These are phyloP conservation scores for Pemphredon lugubris DNA, from an alignment of 2,888 invertebrate genomes.

Conservation along the genomic window DNA sequence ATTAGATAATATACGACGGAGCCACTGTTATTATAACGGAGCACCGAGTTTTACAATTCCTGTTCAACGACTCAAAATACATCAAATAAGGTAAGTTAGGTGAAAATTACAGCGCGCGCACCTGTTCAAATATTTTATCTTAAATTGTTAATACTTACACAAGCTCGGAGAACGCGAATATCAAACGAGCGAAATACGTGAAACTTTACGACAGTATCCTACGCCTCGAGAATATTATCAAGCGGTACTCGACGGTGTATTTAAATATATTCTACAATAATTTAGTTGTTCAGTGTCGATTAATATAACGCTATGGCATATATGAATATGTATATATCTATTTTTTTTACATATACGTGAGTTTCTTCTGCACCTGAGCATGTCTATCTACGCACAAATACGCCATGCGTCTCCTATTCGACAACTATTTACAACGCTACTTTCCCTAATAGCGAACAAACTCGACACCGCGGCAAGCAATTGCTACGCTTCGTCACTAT, in stretches of 20 bases:
- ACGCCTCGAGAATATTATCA: neutral
- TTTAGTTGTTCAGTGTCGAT: neutral
- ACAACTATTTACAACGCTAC: neutral
- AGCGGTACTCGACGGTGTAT: neutral
- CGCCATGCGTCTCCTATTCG: neutral
- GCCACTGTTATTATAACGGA: too few relatives aligned
- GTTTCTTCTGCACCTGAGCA: neutral
- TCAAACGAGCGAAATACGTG: neutral
- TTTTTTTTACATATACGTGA: neutral
- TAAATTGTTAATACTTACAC: too few relatives aligned
- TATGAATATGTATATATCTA: neutral
- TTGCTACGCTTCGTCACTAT: neutral
- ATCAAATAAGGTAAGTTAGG: too few relatives aligned
- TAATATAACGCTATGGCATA: slow-evolving; percentile 1
- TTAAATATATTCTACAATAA: neutral
- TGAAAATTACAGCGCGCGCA: too few relatives aligned
- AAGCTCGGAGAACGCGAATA: too few relatives aligned
- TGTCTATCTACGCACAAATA: neutral
- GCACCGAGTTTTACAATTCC: too few relatives aligned
- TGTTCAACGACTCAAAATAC: too few relatives aligned
- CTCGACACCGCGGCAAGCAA: neutral
- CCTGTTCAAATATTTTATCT: too few relatives aligned
- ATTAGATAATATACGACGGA: too few relatives aligned
- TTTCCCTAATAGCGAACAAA: neutral
- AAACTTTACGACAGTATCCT: neutral